Evolutionary conservation across 2,888 invertebrate genomes (phyloP).

Genomic region (Drosophila paramelanica): DNA sequence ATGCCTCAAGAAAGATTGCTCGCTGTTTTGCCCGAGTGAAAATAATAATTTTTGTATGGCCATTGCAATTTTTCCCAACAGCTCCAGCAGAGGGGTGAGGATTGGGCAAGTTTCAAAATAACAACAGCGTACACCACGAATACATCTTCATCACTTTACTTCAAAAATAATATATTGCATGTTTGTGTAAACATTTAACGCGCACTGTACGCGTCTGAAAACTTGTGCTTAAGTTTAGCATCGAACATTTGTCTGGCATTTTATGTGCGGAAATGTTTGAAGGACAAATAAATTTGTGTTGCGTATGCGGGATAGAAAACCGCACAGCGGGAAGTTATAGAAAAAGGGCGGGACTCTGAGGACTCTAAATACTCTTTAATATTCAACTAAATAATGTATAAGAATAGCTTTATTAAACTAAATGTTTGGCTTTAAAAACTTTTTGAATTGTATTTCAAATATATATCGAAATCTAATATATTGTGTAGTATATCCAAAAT

Average conservation of each 20-base stretch:
- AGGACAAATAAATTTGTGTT: conserved; percentile 57
- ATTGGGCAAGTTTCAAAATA: background rate
- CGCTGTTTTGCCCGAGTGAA: conserved; percentile 55
- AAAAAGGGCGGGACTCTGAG: background rate
- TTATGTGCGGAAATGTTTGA: conserved; percentile 41
- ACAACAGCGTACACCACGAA: conserved; percentile 47
- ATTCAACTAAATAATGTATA: too few species aligned
- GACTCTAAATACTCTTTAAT: conserved; percentile 2
- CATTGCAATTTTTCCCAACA: conserved; percentile 53
- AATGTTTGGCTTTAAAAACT: too few species aligned
- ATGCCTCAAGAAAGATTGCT: conserved; percentile 67
- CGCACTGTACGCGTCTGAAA: conserved; percentile 45
- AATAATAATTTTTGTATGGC: conserved; percentile 71
- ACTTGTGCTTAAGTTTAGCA: conserved; percentile 61
- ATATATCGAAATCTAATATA: background rate
- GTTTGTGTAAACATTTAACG: conserved; percentile 67
- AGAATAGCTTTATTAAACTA: too few species aligned
- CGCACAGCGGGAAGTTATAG: conserved; percentile 31
- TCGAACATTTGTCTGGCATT: conserved; percentile 54
- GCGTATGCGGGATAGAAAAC: conserved; percentile 26
- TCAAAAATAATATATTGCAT: conserved; percentile 65
- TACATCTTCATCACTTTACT: conserved; percentile 76
- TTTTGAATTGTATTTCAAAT: background rate
- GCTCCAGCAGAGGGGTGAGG: background rate
- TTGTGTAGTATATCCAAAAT: too few species aligned